phyloP scores from a whole-genome alignment of 2,888 invertebrate species.

The Nomada flava region DNA sequence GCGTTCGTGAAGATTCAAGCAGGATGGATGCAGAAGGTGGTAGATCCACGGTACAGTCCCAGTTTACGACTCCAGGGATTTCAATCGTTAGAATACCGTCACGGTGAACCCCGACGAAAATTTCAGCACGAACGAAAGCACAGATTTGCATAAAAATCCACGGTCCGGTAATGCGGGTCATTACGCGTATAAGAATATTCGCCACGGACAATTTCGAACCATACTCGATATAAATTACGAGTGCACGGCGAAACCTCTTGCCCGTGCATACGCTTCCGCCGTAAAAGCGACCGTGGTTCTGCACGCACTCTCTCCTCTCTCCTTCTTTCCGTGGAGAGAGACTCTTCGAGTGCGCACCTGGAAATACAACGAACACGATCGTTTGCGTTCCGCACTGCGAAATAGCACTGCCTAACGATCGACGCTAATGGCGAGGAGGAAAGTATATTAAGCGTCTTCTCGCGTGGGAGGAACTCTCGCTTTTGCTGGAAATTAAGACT shows the following conservation, averaged over 20 bases:
- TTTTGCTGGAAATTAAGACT: slow-evolving; percentile 55
- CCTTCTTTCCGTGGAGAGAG: background rate
- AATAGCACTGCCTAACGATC: slow-evolving; percentile 64
- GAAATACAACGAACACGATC: slow-evolving; percentile 52
- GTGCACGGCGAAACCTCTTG: slow-evolving; percentile 39
- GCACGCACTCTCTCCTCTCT: slow-evolving; percentile 15
- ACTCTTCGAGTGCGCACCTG: background rate
- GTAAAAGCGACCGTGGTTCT: slow-evolving; percentile 40
- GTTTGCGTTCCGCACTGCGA: slow-evolving; percentile 54
- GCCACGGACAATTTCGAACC: slow-evolving; percentile 62
- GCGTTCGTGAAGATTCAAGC: no score
- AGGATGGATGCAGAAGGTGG: no score
- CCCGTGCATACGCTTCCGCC: slow-evolving; percentile 45
- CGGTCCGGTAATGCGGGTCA: slow-evolving; percentile 63
- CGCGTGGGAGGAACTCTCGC: slow-evolving; percentile 65
- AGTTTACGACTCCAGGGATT: no score
- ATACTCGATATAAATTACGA: slow-evolving; percentile 61
- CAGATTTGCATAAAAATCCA: slow-evolving; percentile 28
- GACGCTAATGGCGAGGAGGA: slow-evolving; percentile 63
- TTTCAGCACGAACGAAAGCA: background rate
- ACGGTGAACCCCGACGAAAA: background rate
- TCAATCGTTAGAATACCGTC: background rate
- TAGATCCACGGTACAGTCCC: no score
- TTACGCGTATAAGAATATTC: slow-evolving; percentile 59
- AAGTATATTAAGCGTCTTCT: slow-evolving; percentile 60